Evolutionary conservation across 2,888 invertebrate species (phyloP).

Genomic region (Amphiduros pacificus): DNA sequence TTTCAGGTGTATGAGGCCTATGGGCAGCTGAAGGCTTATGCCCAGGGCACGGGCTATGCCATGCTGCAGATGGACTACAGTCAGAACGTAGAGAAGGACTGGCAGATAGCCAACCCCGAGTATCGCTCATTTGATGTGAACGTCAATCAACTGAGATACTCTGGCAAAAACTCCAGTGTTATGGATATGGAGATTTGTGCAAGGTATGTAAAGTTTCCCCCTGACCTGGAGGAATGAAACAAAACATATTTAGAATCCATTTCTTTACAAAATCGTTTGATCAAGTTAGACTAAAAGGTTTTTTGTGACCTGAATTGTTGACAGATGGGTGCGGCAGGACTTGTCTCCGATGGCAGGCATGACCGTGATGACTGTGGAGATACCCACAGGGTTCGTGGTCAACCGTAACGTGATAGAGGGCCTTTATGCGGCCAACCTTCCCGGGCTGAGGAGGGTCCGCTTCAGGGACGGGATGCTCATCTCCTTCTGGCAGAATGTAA

Average conservation of each 20-base stretch:
- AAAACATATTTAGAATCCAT: no score
- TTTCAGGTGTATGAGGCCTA: slow-evolving; percentile 28
- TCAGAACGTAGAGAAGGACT: slow-evolving; percentile 24
- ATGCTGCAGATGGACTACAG: slow-evolving; percentile 14
- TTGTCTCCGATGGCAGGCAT: slow-evolving; percentile 85
- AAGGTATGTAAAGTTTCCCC: no score
- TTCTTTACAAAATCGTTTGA: no score
- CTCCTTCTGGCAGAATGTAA: slow-evolving; percentile 13
- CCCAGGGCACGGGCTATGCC: slow-evolving; percentile 33
- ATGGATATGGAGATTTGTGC: slow-evolving; percentile 66
- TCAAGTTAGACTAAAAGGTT: no score
- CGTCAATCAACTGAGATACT: slow-evolving; percentile 62
- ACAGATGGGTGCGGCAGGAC: slow-evolving; percentile 75
- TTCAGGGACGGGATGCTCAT: slow-evolving; percentile 10
- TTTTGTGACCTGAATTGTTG: not conserved
- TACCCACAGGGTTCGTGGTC: slow-evolving; percentile 84
- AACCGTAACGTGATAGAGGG: slow-evolving; percentile 6
- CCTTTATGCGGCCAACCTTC: not conserved
- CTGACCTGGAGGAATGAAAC: no score
- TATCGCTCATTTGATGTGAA: slow-evolving; percentile 70
- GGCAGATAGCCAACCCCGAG: slow-evolving; percentile 24
- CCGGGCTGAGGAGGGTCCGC: slow-evolving; percentile 13
- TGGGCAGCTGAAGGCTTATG: slow-evolving; percentile 28
- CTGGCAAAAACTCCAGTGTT: slow-evolving; percentile 85
- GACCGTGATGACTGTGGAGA: slow-evolving; percentile 82